Evolutionary conservation across 2,797 vertebrate genomes (phyloP).

Genomic region (Cynopterus sphinx): DNA sequence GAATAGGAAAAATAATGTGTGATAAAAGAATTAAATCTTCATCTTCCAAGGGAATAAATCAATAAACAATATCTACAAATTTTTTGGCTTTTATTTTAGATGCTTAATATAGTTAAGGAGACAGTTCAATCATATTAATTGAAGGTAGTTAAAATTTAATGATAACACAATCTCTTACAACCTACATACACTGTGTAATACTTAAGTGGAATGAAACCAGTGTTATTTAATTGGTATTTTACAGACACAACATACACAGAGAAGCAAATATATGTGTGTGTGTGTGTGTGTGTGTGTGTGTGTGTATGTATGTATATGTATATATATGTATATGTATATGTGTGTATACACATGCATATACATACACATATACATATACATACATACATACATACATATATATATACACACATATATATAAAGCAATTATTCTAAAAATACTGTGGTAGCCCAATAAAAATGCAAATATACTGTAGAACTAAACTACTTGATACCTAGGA

Average conservation of each 20-base stretch:
- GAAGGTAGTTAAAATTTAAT: conserved; percentile 80
- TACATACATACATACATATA: background rate
- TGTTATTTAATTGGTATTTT: conserved; percentile 68
- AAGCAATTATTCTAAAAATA: conserved; percentile 66
- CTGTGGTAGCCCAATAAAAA: conserved; percentile 78
- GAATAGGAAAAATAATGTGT: background rate
- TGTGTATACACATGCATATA: no score
- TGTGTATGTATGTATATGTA: background rate
- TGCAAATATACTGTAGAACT: conserved; percentile 65
- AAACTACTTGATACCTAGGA: conserved; percentile 53
- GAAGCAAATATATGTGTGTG: background rate
- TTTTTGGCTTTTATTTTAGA: conserved; percentile 81
- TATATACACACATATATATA: conserved; percentile 7
- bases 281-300: no score
- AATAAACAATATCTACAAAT: background rate
- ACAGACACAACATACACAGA: conserved; percentile 65
- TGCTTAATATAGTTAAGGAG: conserved; percentile 84
- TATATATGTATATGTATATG: background rate
- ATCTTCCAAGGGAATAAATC: background rate
- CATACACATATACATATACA: background rate
- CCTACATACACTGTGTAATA: conserved; percentile 63
- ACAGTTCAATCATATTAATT: conserved; percentile 80
- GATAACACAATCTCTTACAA: conserved; percentile 75
- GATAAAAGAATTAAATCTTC: background rate
- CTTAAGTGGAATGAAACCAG: conserved; percentile 77